Percentiles rank a stretch among this genome's conserved stretches.
phyloP scores from a whole-genome alignment of 2,888 invertebrate species.

The Lasioglossum villosulum region DNA sequence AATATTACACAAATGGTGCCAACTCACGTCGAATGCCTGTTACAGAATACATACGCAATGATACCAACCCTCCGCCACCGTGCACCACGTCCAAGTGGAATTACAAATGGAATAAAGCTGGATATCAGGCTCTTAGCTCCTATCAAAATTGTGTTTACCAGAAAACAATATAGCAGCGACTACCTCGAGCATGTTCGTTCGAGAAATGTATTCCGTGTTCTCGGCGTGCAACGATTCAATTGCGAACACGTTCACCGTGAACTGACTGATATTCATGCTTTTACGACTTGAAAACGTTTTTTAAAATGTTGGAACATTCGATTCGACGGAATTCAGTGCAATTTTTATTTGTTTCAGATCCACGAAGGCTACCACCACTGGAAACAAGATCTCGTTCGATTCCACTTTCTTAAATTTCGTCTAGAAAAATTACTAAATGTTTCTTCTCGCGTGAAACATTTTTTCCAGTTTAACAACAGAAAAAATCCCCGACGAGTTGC shows the following conservation, averaged over 20 bases:
- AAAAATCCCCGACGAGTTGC: no score
- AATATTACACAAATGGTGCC: slow-evolving; percentile 12
- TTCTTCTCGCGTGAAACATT: no score
- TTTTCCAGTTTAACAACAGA: no score
- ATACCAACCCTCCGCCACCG: background rate
- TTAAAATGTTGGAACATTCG: no score
- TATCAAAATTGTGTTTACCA: background rate
- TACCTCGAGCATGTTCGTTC: background rate
- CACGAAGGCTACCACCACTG: no score
- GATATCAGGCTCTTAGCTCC: background rate
- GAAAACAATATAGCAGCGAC: background rate
- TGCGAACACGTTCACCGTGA: background rate
- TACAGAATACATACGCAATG: slow-evolving; percentile 1
- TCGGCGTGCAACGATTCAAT: background rate
- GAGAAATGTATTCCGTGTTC: background rate
- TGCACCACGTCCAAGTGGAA: slow-evolving; percentile 1
- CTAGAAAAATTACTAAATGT: no score
- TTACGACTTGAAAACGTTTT: no score
- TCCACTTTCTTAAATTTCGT: no score
- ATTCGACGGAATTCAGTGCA: no score
- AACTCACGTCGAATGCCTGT: slow-evolving; percentile 15
- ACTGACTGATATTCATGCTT: no score
- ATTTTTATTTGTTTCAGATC: no score
- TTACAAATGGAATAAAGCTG: slow-evolving; percentile 4
- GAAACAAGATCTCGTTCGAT: no score